These are phyloP conservation scores for Hemibagrus guttatus DNA, from an alignment of 2,797 vertebrate genomes.

Conservation along the genomic window DNA sequence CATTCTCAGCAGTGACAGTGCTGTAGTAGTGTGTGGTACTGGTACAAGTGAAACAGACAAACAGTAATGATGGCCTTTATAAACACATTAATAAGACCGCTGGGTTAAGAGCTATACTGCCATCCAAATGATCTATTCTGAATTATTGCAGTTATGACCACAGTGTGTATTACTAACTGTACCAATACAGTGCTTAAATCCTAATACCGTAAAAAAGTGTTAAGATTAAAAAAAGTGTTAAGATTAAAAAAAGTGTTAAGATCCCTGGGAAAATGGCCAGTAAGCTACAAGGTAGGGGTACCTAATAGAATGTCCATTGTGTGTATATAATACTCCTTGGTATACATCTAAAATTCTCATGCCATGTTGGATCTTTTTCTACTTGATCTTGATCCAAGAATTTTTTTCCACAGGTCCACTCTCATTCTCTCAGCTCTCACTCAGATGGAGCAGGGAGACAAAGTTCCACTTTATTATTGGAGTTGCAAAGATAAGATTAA, in stretches of 20 bases:
- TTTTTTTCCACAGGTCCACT: neutral
- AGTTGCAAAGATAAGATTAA: neutral
- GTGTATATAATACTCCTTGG: neutral
- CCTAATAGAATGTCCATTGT: conserved; percentile 3
- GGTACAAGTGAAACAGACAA: neutral
- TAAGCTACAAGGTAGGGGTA: neutral
- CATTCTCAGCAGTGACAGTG: neutral
- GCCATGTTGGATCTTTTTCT: conserved; percentile 1
- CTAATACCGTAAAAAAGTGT: no score
- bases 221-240: no score
- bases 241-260: no score
- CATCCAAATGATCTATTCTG: neutral
- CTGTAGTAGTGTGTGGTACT: neutral
- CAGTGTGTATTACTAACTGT: neutral
- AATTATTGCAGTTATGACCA: neutral
- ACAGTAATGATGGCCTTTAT: neutral
- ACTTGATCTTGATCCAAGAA: conserved; percentile 11
- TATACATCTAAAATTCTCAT: neutral
- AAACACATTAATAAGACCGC: neutral
- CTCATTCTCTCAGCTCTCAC: neutral
- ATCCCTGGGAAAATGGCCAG: neutral
- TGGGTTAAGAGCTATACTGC: neutral
- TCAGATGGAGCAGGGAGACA: neutral
- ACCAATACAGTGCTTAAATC: neutral
- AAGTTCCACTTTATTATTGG: conserved; percentile 7